Evolutionary conservation across 2,888 invertebrate species (phyloP).

Genomic region (Hipparchia sbordonii): DNA sequence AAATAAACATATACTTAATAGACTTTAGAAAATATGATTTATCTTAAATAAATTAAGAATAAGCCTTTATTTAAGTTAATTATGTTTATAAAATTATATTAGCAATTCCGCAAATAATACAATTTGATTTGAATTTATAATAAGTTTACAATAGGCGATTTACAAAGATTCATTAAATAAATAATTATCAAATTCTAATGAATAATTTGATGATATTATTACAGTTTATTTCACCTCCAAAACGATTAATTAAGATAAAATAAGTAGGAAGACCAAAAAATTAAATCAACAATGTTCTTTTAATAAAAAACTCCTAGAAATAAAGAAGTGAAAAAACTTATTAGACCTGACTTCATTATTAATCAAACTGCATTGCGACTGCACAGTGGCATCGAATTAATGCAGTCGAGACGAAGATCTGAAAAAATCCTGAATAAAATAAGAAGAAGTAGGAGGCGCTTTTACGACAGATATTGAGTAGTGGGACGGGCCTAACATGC

Average conservation of each 20-base stretch:
- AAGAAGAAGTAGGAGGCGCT: slow-evolving; percentile 81
- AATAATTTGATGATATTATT: too few relatives aligned
- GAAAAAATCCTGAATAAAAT: slow-evolving; percentile 78
- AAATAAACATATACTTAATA: too few relatives aligned
- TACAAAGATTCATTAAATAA: background rate
- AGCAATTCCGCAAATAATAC: background rate
- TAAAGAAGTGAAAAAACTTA: slow-evolving; percentile 26
- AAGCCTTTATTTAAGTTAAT: too few relatives aligned
- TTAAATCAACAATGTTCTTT: background rate
- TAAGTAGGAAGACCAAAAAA: background rate
- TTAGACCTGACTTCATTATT: slow-evolving; percentile 61
- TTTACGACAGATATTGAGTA: slow-evolving; percentile 81
- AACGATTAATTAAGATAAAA: background rate
- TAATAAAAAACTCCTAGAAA: slow-evolving; percentile 6
- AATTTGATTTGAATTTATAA: background rate
- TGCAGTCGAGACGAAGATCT: slow-evolving; percentile 72
- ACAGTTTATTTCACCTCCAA: too few relatives aligned
- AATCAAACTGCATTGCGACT: slow-evolving; percentile 80
- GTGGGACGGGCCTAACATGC: slow-evolving; percentile 82
- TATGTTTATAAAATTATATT: background rate
- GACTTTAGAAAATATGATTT: too few relatives aligned
- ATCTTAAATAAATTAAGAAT: too few relatives aligned
- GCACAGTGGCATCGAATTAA: slow-evolving; percentile 61
- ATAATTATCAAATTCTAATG: too few relatives aligned
- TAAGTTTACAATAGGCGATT: background rate